These are phyloP conservation scores for Pterostichus niger DNA, from an alignment of 2,888 invertebrate genomes.

Conservation along the genomic window DNA sequence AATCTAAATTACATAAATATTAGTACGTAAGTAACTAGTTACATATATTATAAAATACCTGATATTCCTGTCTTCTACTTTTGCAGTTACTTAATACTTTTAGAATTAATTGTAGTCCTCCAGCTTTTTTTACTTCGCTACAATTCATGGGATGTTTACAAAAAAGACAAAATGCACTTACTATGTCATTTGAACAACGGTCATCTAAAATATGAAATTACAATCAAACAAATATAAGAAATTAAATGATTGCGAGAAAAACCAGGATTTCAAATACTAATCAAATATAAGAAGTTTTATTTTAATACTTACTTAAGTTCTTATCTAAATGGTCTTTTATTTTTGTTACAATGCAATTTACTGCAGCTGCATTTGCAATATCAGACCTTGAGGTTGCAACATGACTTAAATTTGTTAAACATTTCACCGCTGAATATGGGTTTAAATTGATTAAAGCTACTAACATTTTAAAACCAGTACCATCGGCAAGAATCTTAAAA, in stretches of 20 bases:
- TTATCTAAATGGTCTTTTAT: constrained; percentile 39
- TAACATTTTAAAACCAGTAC: constrained; percentile 64
- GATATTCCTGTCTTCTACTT: constrained; percentile 61
- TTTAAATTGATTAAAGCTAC: constrained; percentile 60
- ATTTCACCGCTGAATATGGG: constrained; percentile 61
- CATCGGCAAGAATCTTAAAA: constrained; percentile 60
- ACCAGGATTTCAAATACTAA: no score
- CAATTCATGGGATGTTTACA: constrained; percentile 63
- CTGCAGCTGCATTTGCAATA: constrained; percentile 57
- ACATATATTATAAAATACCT: constrained; percentile 6
- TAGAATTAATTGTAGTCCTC: constrained; percentile 56
- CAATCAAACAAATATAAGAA: no score
- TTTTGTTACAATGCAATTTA: constrained; percentile 55
- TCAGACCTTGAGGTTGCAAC: constrained; percentile 60
- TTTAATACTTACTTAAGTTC: constrained; percentile 48
- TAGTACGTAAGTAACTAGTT: not conserved
- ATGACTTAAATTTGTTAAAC: constrained; percentile 64
- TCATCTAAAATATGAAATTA: constrained; percentile 34
- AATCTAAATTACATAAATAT: constrained; percentile 40
- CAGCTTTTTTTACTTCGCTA: constrained; percentile 60
- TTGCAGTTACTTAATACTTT: constrained; percentile 52
- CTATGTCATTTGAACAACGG: constrained; percentile 53
- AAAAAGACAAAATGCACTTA: constrained; percentile 61
- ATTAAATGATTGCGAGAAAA: no score
- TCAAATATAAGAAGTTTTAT: no score